Base-by-base conservation (phyloP, 2,888 invertebrate genomes). In the Cheilosia scutellata region DNA sequence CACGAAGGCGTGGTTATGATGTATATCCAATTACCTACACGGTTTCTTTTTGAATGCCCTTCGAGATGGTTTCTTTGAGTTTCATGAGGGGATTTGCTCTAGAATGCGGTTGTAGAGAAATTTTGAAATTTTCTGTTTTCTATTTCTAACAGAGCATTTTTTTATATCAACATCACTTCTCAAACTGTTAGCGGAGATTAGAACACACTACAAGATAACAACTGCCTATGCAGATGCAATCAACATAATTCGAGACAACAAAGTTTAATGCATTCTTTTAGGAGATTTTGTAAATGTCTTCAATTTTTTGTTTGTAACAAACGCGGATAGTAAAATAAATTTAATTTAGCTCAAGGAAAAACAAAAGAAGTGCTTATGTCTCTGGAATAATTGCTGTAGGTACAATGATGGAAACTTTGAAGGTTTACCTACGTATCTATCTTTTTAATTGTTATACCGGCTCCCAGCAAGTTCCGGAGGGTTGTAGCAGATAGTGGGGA, bases 1-100 rank as follows among this genome's bases (percentile, higher is more conserved):
- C 86, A 77, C 62, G 86, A 53, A 82, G 86, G 86, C 86, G 86
- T 86, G 86, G 86, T 77, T 72, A 74, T 72, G 57, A 68, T 86
- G 62, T 86, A 68, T 66, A 60, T 58, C 66, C 72, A 55, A 76
- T 76, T 76, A 68, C 40, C 42, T 3, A n/a, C 16, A 13, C n/a
- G 31, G 25, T 62, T 27, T 53, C 16, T 58, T 68, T 40, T 51
- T 13, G 5, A 44, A 7, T 62, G 62, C 62, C 53, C 31, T 76
- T 20, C 5, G 27, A 20, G 47, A 40, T 44, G 20, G 44, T 51
- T 25, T 13, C 6, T 25, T 4, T 42, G 13, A 47, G 29, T 29
- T 42, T 20, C 44, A 7, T 16, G 3, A 42, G 42, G 27, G 4
- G 13, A 7, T 9, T n/a, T 33, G 11, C 9, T 20, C 20, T 33